Conservation (phyloP, 53 echinoderm and acorn worm species). For the Paracentrotus lividus region DNA sequence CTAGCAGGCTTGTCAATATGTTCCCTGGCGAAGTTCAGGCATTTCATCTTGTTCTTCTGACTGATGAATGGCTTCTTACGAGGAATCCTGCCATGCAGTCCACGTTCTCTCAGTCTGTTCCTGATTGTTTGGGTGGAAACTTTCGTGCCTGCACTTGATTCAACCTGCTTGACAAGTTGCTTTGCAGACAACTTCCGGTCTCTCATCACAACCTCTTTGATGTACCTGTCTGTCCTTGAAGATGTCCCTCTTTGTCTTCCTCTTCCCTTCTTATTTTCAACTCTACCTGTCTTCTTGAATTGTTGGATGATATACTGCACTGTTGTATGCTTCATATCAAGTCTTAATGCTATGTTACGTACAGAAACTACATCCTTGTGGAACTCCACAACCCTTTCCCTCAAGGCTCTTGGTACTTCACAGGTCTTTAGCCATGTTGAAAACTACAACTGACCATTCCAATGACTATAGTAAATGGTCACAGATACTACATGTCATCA, state of each 20-base stretch:
- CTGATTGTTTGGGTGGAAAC: neutral
- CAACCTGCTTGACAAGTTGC: neutral
- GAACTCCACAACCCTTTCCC: neutral
- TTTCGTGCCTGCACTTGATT: neutral
- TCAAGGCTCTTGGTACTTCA: neutral
- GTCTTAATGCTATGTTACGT: neutral
- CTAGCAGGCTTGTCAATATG: neutral
- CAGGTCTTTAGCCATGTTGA: neutral
- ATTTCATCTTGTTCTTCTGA: neutral
- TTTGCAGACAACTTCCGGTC: neutral
- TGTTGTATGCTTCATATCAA: neutral
- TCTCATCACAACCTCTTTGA: neutral
- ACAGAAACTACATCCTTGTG: neutral
- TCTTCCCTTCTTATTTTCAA: neutral
- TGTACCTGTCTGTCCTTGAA: neutral
- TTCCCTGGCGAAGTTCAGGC: neutral
- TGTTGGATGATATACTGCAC: neutral
- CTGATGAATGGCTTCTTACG: neutral
- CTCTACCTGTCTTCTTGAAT: neutral
- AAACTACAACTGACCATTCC: too few relatives aligned
- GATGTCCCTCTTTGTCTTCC: neutral
- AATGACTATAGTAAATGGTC: neutral
- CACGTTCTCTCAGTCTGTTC: neutral
- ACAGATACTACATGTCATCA: neutral
- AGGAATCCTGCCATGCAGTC: neutral